These are phyloP conservation scores for Pterois miles DNA, from an alignment of 2,797 vertebrate species.

Conservation along the genomic window DNA sequence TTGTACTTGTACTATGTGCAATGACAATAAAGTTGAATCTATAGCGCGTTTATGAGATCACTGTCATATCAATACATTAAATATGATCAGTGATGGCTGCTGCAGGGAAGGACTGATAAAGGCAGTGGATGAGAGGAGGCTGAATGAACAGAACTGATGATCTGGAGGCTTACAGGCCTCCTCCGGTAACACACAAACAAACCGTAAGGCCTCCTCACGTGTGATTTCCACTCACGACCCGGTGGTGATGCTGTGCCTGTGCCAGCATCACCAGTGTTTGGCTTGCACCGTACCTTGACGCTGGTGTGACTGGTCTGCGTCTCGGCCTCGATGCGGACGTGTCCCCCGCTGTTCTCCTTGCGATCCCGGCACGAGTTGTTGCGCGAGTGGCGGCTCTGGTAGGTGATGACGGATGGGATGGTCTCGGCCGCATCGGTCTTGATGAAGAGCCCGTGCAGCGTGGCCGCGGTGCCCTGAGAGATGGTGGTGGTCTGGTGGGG, in stretches of 20 bases:
- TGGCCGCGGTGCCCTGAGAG: constrained; percentile 89
- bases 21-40: no score
- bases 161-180: constrained; percentile 37
- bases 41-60: neutral
- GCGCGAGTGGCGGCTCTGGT: constrained; percentile 86
- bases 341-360: constrained; percentile 78
- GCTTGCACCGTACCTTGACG: constrained; percentile 83
- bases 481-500: constrained; percentile 91
- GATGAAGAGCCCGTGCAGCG: constrained; percentile 92
- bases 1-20: no score
- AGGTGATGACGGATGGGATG: constrained; percentile 88
- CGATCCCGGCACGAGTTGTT: constrained; percentile 79
- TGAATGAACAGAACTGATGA: constrained; percentile 5
- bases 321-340: constrained; percentile 90
- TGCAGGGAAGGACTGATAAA: neutral
- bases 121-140: neutral
- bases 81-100: neutral
- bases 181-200: constrained; percentile 8
- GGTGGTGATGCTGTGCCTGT: neutral
- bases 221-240: neutral
- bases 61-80: neutral
- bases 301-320: constrained; percentile 90
- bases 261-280: neutral
- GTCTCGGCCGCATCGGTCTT: constrained; percentile 93
- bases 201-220: constrained; percentile 36